Evolutionary conservation across 2,888 invertebrate genomes (phyloP).

Genomic region (Cataglyphis altisquamis): DNA sequence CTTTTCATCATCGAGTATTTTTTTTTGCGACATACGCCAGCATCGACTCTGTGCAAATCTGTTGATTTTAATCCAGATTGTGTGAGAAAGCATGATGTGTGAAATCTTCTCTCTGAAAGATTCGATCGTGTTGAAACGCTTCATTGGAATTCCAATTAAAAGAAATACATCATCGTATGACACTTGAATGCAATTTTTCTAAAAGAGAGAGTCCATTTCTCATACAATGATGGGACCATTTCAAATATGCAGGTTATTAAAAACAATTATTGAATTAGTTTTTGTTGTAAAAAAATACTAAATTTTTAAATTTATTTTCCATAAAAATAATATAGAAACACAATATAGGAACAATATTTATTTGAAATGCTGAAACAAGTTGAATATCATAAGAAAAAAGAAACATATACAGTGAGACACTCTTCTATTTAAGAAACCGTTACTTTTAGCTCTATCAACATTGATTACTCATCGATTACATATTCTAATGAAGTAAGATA

Average conservation of each 20-base stretch:
- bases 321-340: too few relatives aligned
- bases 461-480: background rate
- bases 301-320: too few relatives aligned
- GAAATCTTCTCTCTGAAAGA: constrained; percentile 23
- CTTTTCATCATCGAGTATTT: background rate
- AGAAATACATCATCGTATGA: background rate
- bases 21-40: background rate
- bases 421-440: background rate
- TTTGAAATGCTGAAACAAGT: background rate
- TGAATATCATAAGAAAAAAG: background rate
- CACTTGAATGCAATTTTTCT: background rate
- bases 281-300: too few relatives aligned
- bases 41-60: background rate
- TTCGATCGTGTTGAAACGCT: background rate
- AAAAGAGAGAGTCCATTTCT: background rate
- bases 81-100: background rate
- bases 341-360: background rate
- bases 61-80: background rate
- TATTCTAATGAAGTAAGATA: background rate
- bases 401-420: too few relatives aligned
- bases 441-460: background rate
- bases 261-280: too few relatives aligned
- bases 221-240: background rate
- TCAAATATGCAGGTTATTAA: background rate
- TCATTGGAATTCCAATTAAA: background rate